phyloP scores from a whole-genome alignment of 2,797 vertebrate species.

The Prunella strophiata region DNA sequence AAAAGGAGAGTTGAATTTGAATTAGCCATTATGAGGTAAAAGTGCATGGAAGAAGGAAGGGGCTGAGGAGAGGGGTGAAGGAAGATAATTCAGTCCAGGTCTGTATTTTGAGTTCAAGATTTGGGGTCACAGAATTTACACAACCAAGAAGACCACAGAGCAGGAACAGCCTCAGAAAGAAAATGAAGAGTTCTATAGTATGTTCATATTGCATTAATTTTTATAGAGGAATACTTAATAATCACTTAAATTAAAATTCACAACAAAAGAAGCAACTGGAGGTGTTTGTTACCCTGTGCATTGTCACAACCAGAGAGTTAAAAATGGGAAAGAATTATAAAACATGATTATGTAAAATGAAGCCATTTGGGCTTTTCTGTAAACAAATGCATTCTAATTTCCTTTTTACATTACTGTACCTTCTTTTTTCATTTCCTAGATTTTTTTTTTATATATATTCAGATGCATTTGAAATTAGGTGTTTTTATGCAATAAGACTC shows the following conservation, averaged over 20 bases:
- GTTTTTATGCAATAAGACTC: not conserved
- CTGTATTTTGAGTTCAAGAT: not conserved
- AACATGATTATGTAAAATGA: not conserved
- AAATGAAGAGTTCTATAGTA: not conserved
- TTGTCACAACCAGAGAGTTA: not conserved
- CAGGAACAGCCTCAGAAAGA: not conserved
- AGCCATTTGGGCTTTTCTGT: not conserved
- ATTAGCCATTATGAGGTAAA: not conserved
- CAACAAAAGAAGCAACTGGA: conserved; percentile 8
- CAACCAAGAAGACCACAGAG: not conserved
- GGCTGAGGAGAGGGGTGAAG: not conserved
- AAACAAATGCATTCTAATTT: not conserved
- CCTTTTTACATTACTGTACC: not conserved
- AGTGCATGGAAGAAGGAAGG: not conserved
- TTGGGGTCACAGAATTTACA: not conserved
- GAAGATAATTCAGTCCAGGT: not conserved
- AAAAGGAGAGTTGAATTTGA: not conserved
- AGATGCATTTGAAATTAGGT: not conserved
- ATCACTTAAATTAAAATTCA: conserved; percentile 22
- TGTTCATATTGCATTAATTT: not conserved
- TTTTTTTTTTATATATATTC: not conserved
- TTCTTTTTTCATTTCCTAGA: not conserved
- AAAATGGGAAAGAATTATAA: not conserved
- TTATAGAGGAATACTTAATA: not conserved
- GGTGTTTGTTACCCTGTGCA: not conserved